These are phyloP conservation scores for Fringilla coelebs DNA, from an alignment of 2,797 vertebrate species.

Conservation along the genomic window DNA sequence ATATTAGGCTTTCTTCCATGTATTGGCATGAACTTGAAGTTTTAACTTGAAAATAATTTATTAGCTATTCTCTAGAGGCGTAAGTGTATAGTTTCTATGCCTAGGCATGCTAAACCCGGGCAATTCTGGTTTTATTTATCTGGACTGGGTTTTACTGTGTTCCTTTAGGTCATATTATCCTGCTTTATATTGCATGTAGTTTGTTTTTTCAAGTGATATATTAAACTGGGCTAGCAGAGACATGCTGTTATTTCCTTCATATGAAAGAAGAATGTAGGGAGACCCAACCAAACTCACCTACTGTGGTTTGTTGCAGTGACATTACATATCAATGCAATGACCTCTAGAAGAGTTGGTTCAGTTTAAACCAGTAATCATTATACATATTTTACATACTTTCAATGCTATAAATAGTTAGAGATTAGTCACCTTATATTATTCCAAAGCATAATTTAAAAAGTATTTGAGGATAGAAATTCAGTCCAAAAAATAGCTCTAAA, in stretches of 20 bases:
- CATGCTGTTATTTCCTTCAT: slow-evolving; percentile 48
- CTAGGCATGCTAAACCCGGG: slow-evolving; percentile 56
- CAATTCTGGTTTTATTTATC: slow-evolving; percentile 62
- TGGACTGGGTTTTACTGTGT: slow-evolving; percentile 42
- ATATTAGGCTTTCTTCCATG: background rate
- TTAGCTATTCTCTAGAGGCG: slow-evolving; percentile 47
- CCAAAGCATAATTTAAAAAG: slow-evolving; percentile 42
- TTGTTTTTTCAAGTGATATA: slow-evolving; percentile 59
- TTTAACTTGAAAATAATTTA: slow-evolving; percentile 42
- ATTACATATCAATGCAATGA: slow-evolving; percentile 1
- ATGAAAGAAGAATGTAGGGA: slow-evolving; percentile 23
- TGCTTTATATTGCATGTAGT: slow-evolving; percentile 27
- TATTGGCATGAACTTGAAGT: background rate
- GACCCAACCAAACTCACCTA: slow-evolving; percentile 31
- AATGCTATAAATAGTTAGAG: slow-evolving; percentile 39
- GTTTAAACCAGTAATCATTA: slow-evolving; percentile 60
- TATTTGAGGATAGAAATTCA: background rate
- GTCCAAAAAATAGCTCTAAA: background rate
- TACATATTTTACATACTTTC: slow-evolving; percentile 25
- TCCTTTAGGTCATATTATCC: slow-evolving; percentile 56
- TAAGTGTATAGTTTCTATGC: background rate
- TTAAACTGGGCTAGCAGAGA: slow-evolving; percentile 54
- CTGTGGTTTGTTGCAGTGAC: slow-evolving; percentile 38
- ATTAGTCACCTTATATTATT: slow-evolving; percentile 49
- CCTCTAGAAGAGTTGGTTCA: slow-evolving; percentile 27